Base-by-base conservation (phyloP, 1,140 invertebrate genomes). In the Drosophila nasuta region DNA sequence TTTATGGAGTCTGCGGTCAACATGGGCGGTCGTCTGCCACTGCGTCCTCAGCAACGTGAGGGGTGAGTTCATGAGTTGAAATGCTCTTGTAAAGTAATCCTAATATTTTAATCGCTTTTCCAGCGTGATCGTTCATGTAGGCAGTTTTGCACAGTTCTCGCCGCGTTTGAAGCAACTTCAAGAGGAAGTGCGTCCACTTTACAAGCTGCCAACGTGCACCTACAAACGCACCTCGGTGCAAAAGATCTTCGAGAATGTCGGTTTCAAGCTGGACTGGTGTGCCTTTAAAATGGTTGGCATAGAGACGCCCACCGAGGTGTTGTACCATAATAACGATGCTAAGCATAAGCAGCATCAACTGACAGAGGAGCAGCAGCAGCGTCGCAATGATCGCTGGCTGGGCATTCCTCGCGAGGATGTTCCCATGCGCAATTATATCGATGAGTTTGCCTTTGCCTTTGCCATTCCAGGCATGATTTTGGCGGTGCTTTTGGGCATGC, bases 171-270 rank as follows among this genome's bases (percentile, higher is more conserved):
- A 95, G 52, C 94, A 96, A 72, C 93, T 98, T 0, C 96, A 97
- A 72, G 95, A 97, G 77, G 97, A 98, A 93, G 96, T 98, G 0
- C 94, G 95, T 54, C 97, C 97, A 0, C 91, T 98, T 0, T 96
- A 95, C 82, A 97, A 96, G 79, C 91, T 96, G 10, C 94, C 95
- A 0, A 94, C 94, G 5, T 98, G 97, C 86, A 97, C 97, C 0
- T 97, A 97, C 80, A 98, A 98, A 90, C 93, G 96, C 73, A 97
- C 97, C 0, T 96, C 96, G 0, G 96, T 97, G 0, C 97, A 98
- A 90, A 94, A 96, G 80, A 93, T 96, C 20, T 98, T 98, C 92
- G 94, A 97, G 75, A 95, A 96, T 65, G 95, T 95, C 15, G 95
- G 95, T 8, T 96, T 98, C 81, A 94, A 95, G 35, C 91, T 98